Percentiles rank a stretch among this genome's conserved stretches.
phyloP scores from a whole-genome alignment of 1,140 invertebrate genomes.

The Tachypleus tridentatus region DNA sequence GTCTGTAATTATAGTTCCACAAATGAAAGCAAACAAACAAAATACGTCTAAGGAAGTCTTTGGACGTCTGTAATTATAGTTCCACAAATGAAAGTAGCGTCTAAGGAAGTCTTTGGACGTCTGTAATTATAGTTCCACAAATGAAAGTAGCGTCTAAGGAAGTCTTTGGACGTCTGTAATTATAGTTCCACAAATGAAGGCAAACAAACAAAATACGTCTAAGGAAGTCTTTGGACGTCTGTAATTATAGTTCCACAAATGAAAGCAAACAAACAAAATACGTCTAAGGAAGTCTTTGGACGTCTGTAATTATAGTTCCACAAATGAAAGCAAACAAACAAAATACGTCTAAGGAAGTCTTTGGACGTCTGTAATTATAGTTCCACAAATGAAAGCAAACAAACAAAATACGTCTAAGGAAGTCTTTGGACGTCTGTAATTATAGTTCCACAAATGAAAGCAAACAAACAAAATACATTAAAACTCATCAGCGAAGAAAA shows the following conservation, averaged over 20 bases:
- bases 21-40: no score
- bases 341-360: slow-evolving; percentile 45
- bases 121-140: slow-evolving; percentile 36
- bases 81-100: slow-evolving; percentile 38
- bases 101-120: slow-evolving; percentile 45
- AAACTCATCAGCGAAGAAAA: no score
- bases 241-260: slow-evolving; percentile 23
- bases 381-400: no score
- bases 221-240: slow-evolving; percentile 50
- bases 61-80: slow-evolving; percentile 44
- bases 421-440: slow-evolving; percentile 48
- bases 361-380: slow-evolving; percentile 45
- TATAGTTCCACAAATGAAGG: neutral
- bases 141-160: slow-evolving; percentile 43
- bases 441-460: neutral
- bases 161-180: slow-evolving; percentile 48
- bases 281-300: slow-evolving; percentile 45
- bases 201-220: slow-evolving; percentile 32
- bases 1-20: slow-evolving; percentile 40
- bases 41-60: slow-evolving; percentile 46
- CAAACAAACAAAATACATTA: no score
- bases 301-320: slow-evolving; percentile 41
- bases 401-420: slow-evolving; percentile 39
- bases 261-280: no score
- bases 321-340: no score